Evolutionary conservation across 2,113 vertebrate genomes (phyloP).

Genomic region (Aix galericulata): DNA sequence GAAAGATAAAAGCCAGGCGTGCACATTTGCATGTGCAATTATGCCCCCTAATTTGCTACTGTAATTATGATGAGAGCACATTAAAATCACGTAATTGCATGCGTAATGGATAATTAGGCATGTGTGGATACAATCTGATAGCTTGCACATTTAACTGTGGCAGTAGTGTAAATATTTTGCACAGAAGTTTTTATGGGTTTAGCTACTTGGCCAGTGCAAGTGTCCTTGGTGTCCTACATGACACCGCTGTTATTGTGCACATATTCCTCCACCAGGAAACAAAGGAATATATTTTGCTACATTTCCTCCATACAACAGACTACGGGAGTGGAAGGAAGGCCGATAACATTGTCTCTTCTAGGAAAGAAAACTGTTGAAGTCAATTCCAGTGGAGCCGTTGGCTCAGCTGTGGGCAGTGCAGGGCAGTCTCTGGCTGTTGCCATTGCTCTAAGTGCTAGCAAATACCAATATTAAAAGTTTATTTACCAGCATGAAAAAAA

Average conservation of each 20-base stretch:
- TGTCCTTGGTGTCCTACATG: fast-evolving
- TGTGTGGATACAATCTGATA: background rate
- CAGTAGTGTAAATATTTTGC: background rate
- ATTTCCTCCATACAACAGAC: fast-evolving
- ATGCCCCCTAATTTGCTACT: background rate
- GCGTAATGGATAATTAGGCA: background rate
- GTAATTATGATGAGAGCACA: background rate
- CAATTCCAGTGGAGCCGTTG: background rate
- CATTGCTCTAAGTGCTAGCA: fast-evolving
- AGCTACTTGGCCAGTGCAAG: background rate
- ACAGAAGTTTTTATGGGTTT: background rate
- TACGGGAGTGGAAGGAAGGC: background rate
- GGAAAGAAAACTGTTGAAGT: fast-evolving
- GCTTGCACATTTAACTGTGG: background rate
- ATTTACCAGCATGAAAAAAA: background rate
- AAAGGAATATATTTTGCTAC: background rate
- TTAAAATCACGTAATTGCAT: conserved; percentile 10
- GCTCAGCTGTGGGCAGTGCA: background rate
- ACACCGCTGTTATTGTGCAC: fast-evolving
- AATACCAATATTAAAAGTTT: background rate
- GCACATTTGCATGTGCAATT: background rate
- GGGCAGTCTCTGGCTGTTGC: fast-evolving
- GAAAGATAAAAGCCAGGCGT: background rate
- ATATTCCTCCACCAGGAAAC: fast-evolving
- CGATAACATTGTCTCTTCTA: background rate